Evolutionary conservation across 2,888 invertebrate species (phyloP), one percentile per base, ranked within the genome.

Genomic region (Oligia latruncula): DNA sequence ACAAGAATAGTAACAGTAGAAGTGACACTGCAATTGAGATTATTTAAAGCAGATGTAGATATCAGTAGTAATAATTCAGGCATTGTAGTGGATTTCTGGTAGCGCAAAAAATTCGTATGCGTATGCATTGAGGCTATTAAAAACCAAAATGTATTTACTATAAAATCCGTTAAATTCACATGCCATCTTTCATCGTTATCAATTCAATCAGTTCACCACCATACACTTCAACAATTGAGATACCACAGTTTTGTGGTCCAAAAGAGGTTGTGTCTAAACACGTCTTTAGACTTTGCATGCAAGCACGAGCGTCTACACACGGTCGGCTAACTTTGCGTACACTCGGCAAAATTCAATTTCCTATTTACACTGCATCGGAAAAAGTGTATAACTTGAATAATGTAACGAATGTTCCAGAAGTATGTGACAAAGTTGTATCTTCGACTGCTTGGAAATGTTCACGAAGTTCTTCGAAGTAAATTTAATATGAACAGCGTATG

Each of bases 351-450:
- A 91, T 91, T 91, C 89, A 89, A 91, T 92, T 91, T 90, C 87
- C 86, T 90, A 86, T 85, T 82, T 84, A 88, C 86, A 85, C 89
- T 90, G 90, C 90, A 90, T 90, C 85, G 90, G 90, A 90, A 91
- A 92, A 92, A 90, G 80, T 81, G 82, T 85, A 85, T 89, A 88
- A 90, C 88, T 90, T 90, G 88, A 90, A 91, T 91, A 91, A 91
- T 88, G 89, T 91, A 90, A 90, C 89, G 87, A 93, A 91, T 90
- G 88, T 90, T 90, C 86, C 84, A 71, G 71, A 90, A 87, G 86
- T 88, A 86, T 83, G 85, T 75, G 77, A 79, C 73, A 77, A 83
- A 89, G 77, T 85, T 81, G 76, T 70, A 67, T 74, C 80, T 72
- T 46, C 72, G 65, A 78, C 65, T 81, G 68, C 75, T 74, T 49